Conservation (phyloP, 2,888 invertebrate genomes). For the Pachycephus smyrnensis region DNA sequence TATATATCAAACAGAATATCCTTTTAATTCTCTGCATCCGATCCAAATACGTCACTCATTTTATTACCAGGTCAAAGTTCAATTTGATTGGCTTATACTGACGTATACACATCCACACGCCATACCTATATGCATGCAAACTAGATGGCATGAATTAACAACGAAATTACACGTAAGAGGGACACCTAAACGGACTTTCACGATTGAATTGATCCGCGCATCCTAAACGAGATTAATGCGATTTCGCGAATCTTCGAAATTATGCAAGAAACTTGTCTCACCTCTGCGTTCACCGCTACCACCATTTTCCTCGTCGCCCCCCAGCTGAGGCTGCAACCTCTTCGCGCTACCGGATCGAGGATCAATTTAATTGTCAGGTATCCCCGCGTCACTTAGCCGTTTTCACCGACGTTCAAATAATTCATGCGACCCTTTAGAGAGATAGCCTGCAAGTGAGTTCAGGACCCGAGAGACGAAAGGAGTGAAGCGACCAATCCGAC, state of each 20-base stretch:
- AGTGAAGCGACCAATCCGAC: constrained; percentile 15
- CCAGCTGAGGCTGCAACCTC: constrained; percentile 14
- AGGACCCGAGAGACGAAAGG: constrained; percentile 16
- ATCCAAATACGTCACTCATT: not conserved
- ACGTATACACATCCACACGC: not conserved
- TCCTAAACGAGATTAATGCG: constrained; percentile 31
- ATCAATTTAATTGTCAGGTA: constrained; percentile 63
- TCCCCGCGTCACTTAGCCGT: constrained; percentile 65
- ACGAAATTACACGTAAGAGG: constrained; percentile 1
- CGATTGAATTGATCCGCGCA: constrained; percentile 4
- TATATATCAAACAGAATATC: not conserved
- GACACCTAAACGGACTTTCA: not conserved
- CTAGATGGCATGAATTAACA: not conserved
- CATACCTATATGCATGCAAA: not conserved
- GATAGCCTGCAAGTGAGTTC: constrained; percentile 29
- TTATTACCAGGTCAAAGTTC: not conserved
- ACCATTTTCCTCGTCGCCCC: constrained; percentile 13
- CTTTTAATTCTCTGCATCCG: not conserved
- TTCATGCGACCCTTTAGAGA: constrained; percentile 53
- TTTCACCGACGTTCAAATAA: constrained; percentile 61
- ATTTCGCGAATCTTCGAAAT: constrained; percentile 36
- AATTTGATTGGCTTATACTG: not conserved
- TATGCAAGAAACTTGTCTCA: constrained; percentile 42
- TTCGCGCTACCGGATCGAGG: constrained; percentile 49
- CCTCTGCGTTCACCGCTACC: constrained; percentile 14